Evolutionary conservation across 92 coral and sea anemone genomes (phyloP).

Genomic region (Umimayanthus chanpuru): DNA sequence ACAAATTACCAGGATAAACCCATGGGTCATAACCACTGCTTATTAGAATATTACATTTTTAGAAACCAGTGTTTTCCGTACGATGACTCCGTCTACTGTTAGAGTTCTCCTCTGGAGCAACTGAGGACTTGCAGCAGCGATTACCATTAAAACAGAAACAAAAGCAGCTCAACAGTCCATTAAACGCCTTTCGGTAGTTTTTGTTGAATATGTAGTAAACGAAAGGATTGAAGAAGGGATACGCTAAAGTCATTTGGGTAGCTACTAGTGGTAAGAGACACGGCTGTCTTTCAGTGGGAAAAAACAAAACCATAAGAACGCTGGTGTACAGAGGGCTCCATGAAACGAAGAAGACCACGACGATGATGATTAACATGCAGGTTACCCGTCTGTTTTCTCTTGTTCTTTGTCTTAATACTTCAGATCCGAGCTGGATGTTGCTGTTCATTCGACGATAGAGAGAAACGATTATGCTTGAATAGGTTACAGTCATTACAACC

Average conservation of each 20-base stretch:
- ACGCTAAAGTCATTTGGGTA: not conserved
- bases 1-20: not conserved
- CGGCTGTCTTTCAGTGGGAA: slow-evolving; percentile 5
- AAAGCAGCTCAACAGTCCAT: not conserved
- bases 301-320: not conserved
- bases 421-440: not conserved
- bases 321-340: slow-evolving; percentile 12
- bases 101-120: not conserved
- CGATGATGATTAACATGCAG: not conserved
- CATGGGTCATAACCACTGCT: too few species aligned
- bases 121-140: not conserved
- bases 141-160: not conserved
- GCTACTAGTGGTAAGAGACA: not conserved
- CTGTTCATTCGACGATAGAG: slow-evolving; percentile 10
- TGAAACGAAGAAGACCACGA: slow-evolving; percentile 9
- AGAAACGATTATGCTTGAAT: slow-evolving; percentile 4
- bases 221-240: slow-evolving; percentile 6
- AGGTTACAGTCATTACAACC: not conserved
- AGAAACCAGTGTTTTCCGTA: not conserved
- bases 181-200: slow-evolving; percentile 23
- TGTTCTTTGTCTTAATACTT: not conserved
- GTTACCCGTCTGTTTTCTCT: slow-evolving; percentile 25
- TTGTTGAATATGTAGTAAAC: slow-evolving; percentile 25
- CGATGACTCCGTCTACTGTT: not conserved
- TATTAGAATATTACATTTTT: too few species aligned